A percentile compares a stretch with the other conserved stretches of the same genome.
These are phyloP conservation scores for Neolamprologus toae DNA, from an alignment of 2,113 vertebrate species.

Conservation along the genomic window DNA sequence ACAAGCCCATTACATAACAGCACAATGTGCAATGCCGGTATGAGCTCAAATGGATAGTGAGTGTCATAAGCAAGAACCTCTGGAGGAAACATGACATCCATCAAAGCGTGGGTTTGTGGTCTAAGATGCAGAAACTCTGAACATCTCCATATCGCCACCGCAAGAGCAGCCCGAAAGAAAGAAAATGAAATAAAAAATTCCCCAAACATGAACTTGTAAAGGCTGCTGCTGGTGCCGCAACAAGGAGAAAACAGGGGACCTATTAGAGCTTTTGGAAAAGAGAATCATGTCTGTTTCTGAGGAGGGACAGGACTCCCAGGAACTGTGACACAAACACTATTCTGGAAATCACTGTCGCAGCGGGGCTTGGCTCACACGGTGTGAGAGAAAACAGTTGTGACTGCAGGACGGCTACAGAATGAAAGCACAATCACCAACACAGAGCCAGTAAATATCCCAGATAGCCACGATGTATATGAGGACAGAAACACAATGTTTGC, in stretches of 20 bases:
- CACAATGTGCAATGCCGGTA: slow-evolving; percentile 30
- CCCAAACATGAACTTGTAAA: slow-evolving; percentile 20
- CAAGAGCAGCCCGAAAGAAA: neutral
- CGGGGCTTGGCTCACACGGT: neutral
- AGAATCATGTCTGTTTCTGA: slow-evolving; percentile 4
- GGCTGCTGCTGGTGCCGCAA: neutral
- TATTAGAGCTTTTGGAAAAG: slow-evolving; percentile 15
- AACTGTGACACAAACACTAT: slow-evolving; percentile 40
- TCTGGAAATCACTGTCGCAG: slow-evolving; percentile 28
- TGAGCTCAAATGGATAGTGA: slow-evolving; percentile 29
- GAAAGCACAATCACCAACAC: slow-evolving; percentile 11
- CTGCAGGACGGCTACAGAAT: neutral
- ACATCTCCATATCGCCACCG: neutral
- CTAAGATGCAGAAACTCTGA: neutral
- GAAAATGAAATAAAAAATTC: neutral
- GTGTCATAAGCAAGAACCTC: slow-evolving; percentile 46
- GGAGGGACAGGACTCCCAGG: slow-evolving; percentile 27
- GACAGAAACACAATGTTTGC: neutral
- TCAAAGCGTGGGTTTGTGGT: neutral
- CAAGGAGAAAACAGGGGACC: slow-evolving; percentile 2
- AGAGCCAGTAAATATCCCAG: neutral
- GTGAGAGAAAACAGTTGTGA: slow-evolving; percentile 31
- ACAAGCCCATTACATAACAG: slow-evolving; percentile 35
- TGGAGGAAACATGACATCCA: slow-evolving; percentile 52
- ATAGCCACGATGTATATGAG: neutral